Evolutionary conservation across 2,888 invertebrate species (phyloP).

Genomic region (Chirona hameri): DNA sequence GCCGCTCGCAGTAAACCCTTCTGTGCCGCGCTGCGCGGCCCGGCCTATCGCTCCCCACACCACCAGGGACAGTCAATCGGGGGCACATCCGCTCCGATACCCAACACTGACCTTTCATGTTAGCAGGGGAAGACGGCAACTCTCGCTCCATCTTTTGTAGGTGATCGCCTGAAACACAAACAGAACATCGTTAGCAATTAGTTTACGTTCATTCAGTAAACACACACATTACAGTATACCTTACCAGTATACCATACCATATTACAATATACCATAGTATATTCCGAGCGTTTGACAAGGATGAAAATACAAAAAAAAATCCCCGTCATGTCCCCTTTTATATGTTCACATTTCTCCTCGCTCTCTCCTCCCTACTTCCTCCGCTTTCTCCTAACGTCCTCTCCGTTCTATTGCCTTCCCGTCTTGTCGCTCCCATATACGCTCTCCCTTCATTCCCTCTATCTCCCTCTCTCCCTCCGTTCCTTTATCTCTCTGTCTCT

Average conservation of each 20-base stretch:
- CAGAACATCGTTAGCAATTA: not conserved
- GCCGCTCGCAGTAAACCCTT: no score
- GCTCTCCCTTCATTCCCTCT: not conserved
- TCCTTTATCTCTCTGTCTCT: not conserved
- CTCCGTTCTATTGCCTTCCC: no score
- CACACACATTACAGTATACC: no score
- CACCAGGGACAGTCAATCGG: no score
- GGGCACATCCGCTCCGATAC: no score
- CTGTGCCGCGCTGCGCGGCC: no score
- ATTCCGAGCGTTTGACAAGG: not conserved
- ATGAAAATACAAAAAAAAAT: not conserved
- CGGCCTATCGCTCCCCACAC: not conserved
- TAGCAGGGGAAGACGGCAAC: not conserved
- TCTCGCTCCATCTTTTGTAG: conserved; percentile 8
- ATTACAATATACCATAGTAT: no score
- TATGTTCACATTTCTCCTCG: not conserved
- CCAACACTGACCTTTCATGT: conserved; percentile 14
- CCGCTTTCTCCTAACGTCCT: no score
- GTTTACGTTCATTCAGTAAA: not conserved
- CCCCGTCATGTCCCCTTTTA: no score
- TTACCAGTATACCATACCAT: no score
- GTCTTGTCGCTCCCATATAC: not conserved
- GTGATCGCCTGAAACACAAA: not conserved
- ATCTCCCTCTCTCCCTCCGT: not conserved
- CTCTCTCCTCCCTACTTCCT: not conserved